These are phyloP conservation scores for Macropus fuliginosus DNA, from an alignment of 2,797 vertebrate genomes.

Conservation along the genomic window DNA sequence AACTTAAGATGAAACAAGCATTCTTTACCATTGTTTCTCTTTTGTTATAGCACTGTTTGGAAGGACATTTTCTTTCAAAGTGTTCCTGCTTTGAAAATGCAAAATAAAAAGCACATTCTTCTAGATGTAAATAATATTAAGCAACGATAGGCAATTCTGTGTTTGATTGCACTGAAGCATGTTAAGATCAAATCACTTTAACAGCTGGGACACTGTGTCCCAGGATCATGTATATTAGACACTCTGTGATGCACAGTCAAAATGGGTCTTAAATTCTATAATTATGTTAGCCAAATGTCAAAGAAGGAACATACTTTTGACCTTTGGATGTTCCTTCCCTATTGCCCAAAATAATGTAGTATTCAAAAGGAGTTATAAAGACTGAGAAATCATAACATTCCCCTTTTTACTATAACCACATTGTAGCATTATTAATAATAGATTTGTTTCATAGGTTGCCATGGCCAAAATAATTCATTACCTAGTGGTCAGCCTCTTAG, in stretches of 20 bases:
- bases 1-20: background rate
- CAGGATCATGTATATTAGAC: background rate
- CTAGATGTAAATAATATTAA: constrained; percentile 52
- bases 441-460: background rate
- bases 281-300: constrained; percentile 63
- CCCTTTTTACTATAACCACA: background rate
- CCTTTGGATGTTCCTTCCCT: background rate
- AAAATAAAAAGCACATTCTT: constrained; percentile 47
- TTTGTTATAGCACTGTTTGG: background rate
- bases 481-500: background rate
- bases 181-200: constrained; percentile 64
- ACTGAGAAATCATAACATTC: background rate
- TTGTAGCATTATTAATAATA: background rate
- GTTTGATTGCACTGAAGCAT: constrained; percentile 44
- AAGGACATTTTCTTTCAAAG: background rate
- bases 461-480: background rate
- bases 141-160: constrained; percentile 72
- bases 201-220: constrained; percentile 74
- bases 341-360: background rate
- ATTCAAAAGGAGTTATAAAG: background rate
- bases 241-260: constrained; percentile 59
- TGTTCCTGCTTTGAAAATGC: background rate
- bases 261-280: constrained; percentile 46
- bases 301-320: constrained; percentile 15
- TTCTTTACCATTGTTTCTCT: background rate